These are phyloP conservation scores for Acyrthosiphon pisum DNA, from an alignment of 1,140 invertebrate genomes.

Conservation along the genomic window DNA sequence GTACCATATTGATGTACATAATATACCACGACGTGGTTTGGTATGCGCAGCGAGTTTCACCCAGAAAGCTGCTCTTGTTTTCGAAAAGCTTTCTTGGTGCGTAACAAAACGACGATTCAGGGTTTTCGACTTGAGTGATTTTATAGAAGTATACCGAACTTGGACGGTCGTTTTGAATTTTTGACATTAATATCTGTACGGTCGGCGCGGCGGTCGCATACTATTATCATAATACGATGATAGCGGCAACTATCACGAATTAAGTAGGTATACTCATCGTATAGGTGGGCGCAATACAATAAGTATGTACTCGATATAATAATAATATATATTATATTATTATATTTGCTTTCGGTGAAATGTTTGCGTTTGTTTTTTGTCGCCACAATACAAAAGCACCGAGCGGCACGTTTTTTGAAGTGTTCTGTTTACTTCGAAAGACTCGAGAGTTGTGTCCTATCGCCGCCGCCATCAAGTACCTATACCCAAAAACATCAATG, in stretches of 20 bases:
- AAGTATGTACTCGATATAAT: background rate
- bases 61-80: background rate
- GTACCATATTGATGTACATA: background rate
- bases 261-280: background rate
- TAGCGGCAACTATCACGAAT: background rate
- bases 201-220: too few species aligned
- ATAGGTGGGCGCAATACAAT: background rate
- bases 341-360: background rate
- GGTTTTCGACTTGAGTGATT: background rate
- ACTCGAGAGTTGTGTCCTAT: slow-evolving; percentile 25
- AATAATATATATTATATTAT: background rate
- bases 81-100: background rate
- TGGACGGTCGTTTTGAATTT: background rate
- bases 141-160: background rate
- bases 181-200: background rate
- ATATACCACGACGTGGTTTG: too few species aligned
- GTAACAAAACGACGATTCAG: background rate
- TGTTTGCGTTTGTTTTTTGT: background rate
- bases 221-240: background rate
- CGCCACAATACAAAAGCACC: background rate
- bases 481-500: background rate
- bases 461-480: background rate
- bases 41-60: background rate
- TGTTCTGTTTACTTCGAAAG: slow-evolving; percentile 23
- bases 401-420: slow-evolving; percentile 25